Base-by-base conservation (phyloP, 2,113 vertebrate genomes). In the Cavia porcellus region DNA sequence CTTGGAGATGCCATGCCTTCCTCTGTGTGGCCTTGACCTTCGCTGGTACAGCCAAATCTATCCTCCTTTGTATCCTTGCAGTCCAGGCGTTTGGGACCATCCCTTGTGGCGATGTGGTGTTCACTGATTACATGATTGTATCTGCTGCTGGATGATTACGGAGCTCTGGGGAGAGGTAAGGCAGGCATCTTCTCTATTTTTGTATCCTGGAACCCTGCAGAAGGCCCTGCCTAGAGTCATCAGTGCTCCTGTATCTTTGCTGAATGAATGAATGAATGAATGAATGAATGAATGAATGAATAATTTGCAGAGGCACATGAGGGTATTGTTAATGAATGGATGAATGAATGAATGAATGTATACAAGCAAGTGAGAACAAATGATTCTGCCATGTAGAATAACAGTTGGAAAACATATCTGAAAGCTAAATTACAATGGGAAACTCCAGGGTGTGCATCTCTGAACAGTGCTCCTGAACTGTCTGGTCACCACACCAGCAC, bases 1-100 rank as follows among this genome's bases (percentile, higher is more conserved):
- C 85, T 79, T n/a, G 12, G 30, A 84, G 74, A 85, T 3, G 2
- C 81, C 12, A 0, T 3, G 42, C 38, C 3, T 61, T 72, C 68
- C 61, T 57, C 55, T 7, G 30, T 35, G 59, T 32, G 83, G 28
- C 89, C 74, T 82, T n/a, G 75, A 95, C 95, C 84, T 96, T 92
- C 61, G 57, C 32, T 9, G 79, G 55, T 13, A n/a, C 59, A 8
- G 89, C 64, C 93, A 66, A 19, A 4, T 47, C 30, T 47, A 47
- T 42, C 42, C 28, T 77, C 38, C 68, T 91, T 66, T 15, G n/a
- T 10, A 0, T 32, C 75, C 92, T 61, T 22, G 0, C 45, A 47
- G 42, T 8, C 89, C 35, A 20, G 50, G 50, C 66, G 80, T 77
- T 55, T 45, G 0, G 64, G 12, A 30, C 30, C 47, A 68, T 24